These are phyloP conservation scores for Gastracanthus pulcherrimus DNA, from an alignment of 2,888 invertebrate genomes.

Conservation along the genomic window DNA sequence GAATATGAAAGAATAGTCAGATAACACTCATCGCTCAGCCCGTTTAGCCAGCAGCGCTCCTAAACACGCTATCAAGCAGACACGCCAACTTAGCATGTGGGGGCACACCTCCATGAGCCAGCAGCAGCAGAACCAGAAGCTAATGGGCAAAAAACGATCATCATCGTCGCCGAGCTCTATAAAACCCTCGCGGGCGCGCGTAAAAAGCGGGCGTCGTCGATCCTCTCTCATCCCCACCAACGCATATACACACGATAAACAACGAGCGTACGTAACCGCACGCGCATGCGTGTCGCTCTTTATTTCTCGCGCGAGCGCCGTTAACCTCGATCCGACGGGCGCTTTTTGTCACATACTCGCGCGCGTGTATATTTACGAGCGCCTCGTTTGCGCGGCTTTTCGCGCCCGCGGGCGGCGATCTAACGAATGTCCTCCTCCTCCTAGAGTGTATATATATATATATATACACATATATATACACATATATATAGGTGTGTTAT, in stretches of 20 bases:
- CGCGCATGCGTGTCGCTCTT: background rate
- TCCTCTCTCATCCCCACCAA: background rate
- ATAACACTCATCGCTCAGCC: background rate
- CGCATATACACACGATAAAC: background rate
- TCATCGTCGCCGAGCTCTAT: background rate
- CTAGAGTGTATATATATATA: too few species aligned
- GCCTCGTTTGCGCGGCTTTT: background rate
- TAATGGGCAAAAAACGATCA: constrained; percentile 39
- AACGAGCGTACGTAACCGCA: too few species aligned
- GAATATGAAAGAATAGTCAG: too few species aligned
- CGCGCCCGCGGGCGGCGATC: background rate
- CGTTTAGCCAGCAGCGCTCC: background rate
- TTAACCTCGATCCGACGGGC: constrained; percentile 34
- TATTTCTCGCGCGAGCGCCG: constrained; percentile 16
- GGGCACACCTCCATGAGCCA: background rate
- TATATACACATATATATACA: too few species aligned
- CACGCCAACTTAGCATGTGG: background rate
- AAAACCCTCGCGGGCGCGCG: background rate
- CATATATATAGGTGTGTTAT: too few species aligned
- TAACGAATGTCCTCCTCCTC: constrained; percentile 21
- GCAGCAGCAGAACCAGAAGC: background rate
- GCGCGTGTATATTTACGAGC: constrained; percentile 19
- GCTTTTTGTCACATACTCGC: too few species aligned
- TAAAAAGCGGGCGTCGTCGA: background rate
- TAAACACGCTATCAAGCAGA: background rate